phyloP scores from a whole-genome alignment of 2,797 vertebrate genomes.

The Xenopus petersii region DNA sequence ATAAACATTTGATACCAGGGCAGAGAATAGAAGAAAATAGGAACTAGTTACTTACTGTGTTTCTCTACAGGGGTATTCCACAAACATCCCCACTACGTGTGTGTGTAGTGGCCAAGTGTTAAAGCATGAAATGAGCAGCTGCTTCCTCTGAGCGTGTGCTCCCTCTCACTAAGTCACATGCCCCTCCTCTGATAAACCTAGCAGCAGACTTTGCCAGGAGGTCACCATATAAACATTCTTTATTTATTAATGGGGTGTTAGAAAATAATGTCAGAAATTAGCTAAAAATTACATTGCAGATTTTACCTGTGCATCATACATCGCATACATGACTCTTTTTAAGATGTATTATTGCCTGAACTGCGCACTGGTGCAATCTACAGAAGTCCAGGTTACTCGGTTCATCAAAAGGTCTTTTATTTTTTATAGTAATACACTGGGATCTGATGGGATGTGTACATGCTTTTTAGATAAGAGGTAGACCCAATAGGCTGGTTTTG shows the following conservation, averaged over 20 bases:
- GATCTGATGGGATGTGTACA: no score
- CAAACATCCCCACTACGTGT: slow-evolving; percentile 67
- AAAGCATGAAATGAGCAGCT: slow-evolving; percentile 69
- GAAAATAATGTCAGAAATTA: background rate
- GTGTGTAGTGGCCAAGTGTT: slow-evolving; percentile 70
- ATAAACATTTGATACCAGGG: background rate
- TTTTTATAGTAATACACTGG: no score
- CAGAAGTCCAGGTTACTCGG: no score
- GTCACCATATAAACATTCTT: slow-evolving; percentile 53
- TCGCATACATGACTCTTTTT: no score
- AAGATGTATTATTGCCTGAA: no score
- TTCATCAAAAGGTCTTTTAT: no score
- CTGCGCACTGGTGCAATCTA: no score
- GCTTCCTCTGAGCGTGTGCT: slow-evolving; percentile 68
- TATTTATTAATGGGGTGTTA: slow-evolving; percentile 18
- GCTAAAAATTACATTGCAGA: no score
- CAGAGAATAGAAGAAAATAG: background rate
- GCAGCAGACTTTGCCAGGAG: slow-evolving; percentile 62
- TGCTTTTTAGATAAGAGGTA: no score
- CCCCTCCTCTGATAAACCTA: slow-evolving; percentile 68
- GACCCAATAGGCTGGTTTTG: no score
- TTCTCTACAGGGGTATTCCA: slow-evolving; percentile 59
- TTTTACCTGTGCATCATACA: no score
- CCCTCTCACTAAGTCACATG: slow-evolving; percentile 75
- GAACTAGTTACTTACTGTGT: slow-evolving; percentile 65